phyloP scores from a whole-genome alignment of 2,888 invertebrate species.

The Drosophila colorata region DNA sequence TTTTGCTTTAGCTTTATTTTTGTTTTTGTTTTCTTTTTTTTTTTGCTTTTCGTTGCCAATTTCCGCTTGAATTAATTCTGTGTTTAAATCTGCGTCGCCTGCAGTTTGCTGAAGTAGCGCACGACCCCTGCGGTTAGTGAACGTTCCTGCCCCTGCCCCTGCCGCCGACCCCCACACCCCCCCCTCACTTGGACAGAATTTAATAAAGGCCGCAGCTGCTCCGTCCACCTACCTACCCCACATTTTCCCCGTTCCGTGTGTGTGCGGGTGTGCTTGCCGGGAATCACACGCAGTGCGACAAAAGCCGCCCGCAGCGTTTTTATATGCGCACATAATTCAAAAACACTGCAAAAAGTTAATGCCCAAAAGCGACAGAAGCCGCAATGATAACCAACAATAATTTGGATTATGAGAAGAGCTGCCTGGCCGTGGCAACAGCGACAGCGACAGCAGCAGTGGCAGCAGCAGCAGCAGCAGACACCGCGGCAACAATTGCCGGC shows the following conservation, averaged over 20 bases:
- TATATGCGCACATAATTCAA: slow-evolving; percentile 80
- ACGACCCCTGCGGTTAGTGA: slow-evolving; percentile 72
- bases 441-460: slow-evolving; percentile 37
- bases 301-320: slow-evolving; percentile 78
- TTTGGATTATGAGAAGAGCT: slow-evolving; percentile 83
- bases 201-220: slow-evolving; percentile 62
- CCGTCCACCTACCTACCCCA: background rate
- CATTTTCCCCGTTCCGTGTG: background rate
- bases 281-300: slow-evolving; percentile 71
- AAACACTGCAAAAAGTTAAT: slow-evolving; percentile 78
- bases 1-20: slow-evolving; percentile 46
- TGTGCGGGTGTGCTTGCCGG: slow-evolving; percentile 25
- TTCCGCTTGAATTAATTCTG: slow-evolving; percentile 83
- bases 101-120: slow-evolving; percentile 65
- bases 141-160: too few species aligned
- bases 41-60: slow-evolving; percentile 65
- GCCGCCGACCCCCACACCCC: slow-evolving; percentile 1
- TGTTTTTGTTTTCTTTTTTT: slow-evolving; percentile 17
- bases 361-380: slow-evolving; percentile 62
- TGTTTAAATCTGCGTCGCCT: slow-evolving; percentile 72
- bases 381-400: slow-evolving; percentile 84
- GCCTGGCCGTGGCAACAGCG: slow-evolving; percentile 42
- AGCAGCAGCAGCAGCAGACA: slow-evolving; percentile 11
- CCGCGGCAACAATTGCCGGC: slow-evolving; percentile 22
- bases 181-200: slow-evolving; percentile 49